Percentiles rank a stretch among this genome's conserved stretches.
phyloP scores from a whole-genome alignment of 2,113 vertebrate species.

The Pollimyrus isidori region DNA sequence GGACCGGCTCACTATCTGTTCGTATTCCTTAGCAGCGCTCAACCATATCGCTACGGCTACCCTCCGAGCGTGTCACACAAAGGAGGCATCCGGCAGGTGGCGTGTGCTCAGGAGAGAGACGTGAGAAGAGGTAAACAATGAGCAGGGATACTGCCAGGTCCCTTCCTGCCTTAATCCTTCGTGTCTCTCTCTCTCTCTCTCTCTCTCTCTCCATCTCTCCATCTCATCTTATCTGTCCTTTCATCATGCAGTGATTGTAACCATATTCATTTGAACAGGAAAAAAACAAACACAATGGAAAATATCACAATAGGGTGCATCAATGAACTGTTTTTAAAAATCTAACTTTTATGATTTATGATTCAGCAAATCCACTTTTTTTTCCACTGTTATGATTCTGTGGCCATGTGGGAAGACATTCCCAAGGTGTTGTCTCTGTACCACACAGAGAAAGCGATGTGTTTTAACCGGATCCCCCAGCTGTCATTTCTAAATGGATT shows the following conservation, averaged over 20 bases:
- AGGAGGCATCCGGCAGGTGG: constrained; percentile 44
- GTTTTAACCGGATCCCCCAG: background rate
- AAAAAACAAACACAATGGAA: background rate
- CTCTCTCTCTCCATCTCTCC: background rate
- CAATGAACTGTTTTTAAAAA: background rate
- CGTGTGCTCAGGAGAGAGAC: constrained; percentile 38
- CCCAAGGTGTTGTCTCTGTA: background rate
- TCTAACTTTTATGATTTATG: background rate
- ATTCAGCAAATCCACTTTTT: background rate
- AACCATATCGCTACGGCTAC: background rate
- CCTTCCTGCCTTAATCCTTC: constrained; percentile 5
- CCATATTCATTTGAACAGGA: background rate
- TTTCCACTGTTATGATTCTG: background rate
- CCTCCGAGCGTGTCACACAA: constrained; percentile 37
- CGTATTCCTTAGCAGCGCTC: background rate
- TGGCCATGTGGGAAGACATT: background rate
- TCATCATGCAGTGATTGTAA: background rate
- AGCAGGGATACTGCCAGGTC: constrained; percentile 32
- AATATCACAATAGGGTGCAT: background rate
- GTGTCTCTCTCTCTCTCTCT: background rate
- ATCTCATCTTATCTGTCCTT: background rate
- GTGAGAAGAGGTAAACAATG: constrained; percentile 53
- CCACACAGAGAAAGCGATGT: background rate
- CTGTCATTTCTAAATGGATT: constrained; percentile 30
- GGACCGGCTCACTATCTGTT: constrained; percentile 11